Conservation (phyloP, 2,113 vertebrate genomes). For the Micromys minutus region DNA sequence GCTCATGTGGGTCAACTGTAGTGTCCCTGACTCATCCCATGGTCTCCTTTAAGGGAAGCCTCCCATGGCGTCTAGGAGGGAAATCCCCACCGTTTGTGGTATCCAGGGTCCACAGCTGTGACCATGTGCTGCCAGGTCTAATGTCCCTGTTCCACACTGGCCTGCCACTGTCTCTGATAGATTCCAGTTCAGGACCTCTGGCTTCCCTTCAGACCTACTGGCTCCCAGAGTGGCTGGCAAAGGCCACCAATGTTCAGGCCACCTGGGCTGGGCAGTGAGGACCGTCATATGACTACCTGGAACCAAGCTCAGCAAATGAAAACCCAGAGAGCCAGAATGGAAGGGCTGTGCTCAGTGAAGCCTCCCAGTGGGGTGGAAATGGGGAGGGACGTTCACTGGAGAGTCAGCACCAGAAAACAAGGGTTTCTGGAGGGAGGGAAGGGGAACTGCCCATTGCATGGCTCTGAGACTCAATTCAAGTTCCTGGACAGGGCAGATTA, state of each 20-base stretch:
- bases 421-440: not conserved
- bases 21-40: not conserved
- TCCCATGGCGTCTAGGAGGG: not conserved
- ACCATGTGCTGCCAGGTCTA: not conserved
- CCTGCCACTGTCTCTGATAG: not conserved
- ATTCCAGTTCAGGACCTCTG: not conserved
- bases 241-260: not conserved
- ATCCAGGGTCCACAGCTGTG: not conserved
- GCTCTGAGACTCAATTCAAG: not conserved
- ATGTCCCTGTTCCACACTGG: not conserved
- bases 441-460: not conserved
- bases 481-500: not conserved
- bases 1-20: not conserved
- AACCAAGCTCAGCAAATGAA: not conserved
- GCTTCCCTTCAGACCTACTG: not conserved
- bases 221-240: slow-evolving; percentile 15
- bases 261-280: not conserved
- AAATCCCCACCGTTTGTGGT: not conserved
- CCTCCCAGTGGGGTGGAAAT: not conserved
- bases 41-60: not conserved
- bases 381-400: not conserved
- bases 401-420: not conserved
- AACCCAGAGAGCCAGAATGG: not conserved
- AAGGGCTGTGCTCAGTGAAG: not conserved
- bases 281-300: not conserved